Evolutionary conservation across 2,113 vertebrate genomes (phyloP).

Genomic region (Hassar affinis): DNA sequence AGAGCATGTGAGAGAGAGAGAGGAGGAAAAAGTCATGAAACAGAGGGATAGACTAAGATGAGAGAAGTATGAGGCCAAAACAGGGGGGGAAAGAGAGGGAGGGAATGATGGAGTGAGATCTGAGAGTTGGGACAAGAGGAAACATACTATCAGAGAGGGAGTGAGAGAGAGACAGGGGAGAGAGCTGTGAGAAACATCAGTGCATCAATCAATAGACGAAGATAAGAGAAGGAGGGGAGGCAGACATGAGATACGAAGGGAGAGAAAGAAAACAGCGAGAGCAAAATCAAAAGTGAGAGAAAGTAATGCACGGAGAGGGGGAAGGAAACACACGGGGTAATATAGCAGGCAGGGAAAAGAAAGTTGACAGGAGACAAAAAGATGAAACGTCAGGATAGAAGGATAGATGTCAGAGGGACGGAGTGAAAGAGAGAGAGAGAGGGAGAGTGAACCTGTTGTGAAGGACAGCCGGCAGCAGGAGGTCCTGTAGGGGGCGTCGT

Average conservation of each 20-base stretch:
- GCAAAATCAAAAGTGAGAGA: background rate
- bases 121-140: background rate
- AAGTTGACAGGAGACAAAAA: background rate
- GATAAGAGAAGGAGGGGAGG: background rate
- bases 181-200: background rate
- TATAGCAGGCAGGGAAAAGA: background rate
- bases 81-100: background rate
- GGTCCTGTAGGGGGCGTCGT: conserved; percentile 70
- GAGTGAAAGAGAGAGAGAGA: conserved; percentile 13
- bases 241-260: background rate
- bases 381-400: background rate
- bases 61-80: background rate
- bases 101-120: background rate
- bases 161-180: too few species aligned
- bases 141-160: background rate
- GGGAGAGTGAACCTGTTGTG: conserved; percentile 67
- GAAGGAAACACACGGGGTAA: background rate
- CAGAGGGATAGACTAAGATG: background rate
- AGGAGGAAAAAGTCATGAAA: background rate
- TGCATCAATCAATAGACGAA: background rate
- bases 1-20: too few species aligned
- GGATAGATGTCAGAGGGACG: background rate
- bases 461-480: conserved; percentile 79
- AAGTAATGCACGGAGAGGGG: background rate
- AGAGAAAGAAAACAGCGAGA: too few species aligned